Conservation (phyloP, 2,888 invertebrate genomes). For the Rhopalosiphum nymphaeae region DNA sequence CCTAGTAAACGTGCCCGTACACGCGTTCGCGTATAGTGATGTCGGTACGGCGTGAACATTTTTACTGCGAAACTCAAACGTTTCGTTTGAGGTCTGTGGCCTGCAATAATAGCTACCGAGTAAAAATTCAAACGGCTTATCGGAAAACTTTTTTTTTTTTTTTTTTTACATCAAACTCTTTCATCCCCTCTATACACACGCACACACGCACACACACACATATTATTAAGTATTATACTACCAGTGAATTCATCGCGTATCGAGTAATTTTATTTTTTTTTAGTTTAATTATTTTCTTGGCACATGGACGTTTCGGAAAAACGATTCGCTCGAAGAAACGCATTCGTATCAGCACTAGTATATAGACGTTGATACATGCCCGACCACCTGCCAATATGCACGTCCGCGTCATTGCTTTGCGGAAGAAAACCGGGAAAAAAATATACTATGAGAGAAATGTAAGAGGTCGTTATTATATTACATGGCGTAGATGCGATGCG, state of each 20-base stretch:
- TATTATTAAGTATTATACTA: not conserved
- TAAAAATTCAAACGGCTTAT: slow-evolving; percentile 16
- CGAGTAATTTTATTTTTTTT: not conserved
- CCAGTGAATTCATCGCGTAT: not conserved
- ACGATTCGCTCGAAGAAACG: not conserved
- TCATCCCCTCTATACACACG: no score
- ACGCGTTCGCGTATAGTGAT: not conserved
- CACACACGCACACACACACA: not conserved
- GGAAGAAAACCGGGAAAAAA: not conserved
- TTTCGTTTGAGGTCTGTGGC: not conserved
- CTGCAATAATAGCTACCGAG: not conserved
- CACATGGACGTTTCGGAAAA: slow-evolving; percentile 38
- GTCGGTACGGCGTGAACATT: not conserved
- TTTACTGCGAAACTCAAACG: not conserved
- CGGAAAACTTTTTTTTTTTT: not conserved
- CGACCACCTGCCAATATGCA: not conserved
- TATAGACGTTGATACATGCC: not conserved
- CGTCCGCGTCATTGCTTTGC: not conserved
- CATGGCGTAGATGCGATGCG: not conserved
- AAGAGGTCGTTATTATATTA: not conserved
- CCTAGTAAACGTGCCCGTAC: not conserved
- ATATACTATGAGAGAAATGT: not conserved
- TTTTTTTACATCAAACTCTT: not conserved
- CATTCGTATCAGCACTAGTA: not conserved
- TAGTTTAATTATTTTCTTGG: slow-evolving; percentile 52